These are phyloP conservation scores for Rafetus swinhoei DNA, from an alignment of 2,113 vertebrate species.

Conservation along the genomic window DNA sequence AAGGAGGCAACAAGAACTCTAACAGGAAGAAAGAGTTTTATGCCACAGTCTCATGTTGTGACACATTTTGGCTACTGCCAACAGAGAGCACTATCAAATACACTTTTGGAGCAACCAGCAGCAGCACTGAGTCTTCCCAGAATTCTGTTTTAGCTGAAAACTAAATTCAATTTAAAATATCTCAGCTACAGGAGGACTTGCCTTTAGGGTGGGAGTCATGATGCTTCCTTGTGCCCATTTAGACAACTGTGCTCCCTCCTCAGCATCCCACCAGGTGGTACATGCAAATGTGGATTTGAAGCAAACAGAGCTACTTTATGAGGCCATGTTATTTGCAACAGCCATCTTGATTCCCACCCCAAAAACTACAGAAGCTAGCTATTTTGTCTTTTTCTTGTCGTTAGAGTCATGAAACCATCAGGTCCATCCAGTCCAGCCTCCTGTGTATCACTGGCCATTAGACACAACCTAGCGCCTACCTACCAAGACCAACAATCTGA, in stretches of 20 bases:
- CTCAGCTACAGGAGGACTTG: constrained; percentile 34
- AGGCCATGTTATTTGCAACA: constrained; percentile 70
- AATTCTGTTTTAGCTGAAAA: constrained; percentile 12
- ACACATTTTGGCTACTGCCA: not conserved
- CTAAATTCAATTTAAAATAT: constrained; percentile 1
- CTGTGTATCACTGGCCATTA: not conserved
- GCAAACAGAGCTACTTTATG: constrained; percentile 58
- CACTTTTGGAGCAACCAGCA: not conserved
- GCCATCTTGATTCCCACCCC: constrained; percentile 68
- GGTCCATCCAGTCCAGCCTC: too few relatives aligned
- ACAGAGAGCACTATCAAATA: not conserved
- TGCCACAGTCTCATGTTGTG: not conserved
- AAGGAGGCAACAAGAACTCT: not conserved
- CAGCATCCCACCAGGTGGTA: constrained; percentile 70
- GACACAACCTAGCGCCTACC: not conserved
- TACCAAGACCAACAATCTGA: not conserved
- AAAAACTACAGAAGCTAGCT: constrained; percentile 51
- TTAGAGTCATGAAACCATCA: not conserved
- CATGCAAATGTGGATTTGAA: constrained; percentile 71
- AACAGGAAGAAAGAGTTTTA: not conserved
- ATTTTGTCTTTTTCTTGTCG: constrained; percentile 20
- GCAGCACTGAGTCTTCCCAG: not conserved
- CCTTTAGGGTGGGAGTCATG: constrained; percentile 65
- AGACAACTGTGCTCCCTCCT: constrained; percentile 69
- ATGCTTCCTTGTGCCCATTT: constrained; percentile 70